A percentile compares a stretch with the other conserved stretches of the same genome.
phyloP scores from a whole-genome alignment of 1,140 invertebrate species.

The Drosophila nikananu region DNA sequence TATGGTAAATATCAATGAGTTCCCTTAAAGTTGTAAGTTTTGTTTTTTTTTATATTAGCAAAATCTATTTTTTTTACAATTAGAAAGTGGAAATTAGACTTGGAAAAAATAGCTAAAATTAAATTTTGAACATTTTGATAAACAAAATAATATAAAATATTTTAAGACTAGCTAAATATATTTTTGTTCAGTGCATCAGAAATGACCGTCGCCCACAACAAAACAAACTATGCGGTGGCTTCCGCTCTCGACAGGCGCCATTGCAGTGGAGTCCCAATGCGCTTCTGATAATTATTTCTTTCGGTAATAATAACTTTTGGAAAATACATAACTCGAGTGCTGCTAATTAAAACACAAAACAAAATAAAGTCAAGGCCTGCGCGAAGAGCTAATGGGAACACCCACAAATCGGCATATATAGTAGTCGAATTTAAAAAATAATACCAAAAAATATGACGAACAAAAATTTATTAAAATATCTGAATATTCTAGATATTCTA shows the following conservation, averaged over 20 bases:
- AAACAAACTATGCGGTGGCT: conserved; percentile 28
- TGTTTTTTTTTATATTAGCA: too few relatives aligned
- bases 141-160: not conserved
- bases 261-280: not conserved
- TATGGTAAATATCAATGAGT: not conserved
- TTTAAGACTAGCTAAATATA: not conserved
- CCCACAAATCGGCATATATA: not conserved
- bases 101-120: too few relatives aligned
- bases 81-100: too few relatives aligned
- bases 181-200: not conserved
- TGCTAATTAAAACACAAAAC: conserved; percentile 2
- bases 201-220: not conserved
- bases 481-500: too few relatives aligned
- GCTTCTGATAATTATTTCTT: conserved; percentile 16
- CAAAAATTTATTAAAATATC: too few relatives aligned
- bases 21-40: too few relatives aligned
- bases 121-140: not conserved
- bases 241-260: conserved; percentile 10
- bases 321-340: conserved; percentile 5
- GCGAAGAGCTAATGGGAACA: not conserved
- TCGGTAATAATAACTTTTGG: not conserved
- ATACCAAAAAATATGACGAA: not conserved
- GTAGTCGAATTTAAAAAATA: not conserved
- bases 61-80: not conserved
- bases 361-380: not conserved